A percentile compares a stretch with the other conserved stretches of the same genome.
These are phyloP conservation scores for Helicolenus hilgendorfi DNA, from an alignment of 2,797 vertebrate species.

Conservation along the genomic window DNA sequence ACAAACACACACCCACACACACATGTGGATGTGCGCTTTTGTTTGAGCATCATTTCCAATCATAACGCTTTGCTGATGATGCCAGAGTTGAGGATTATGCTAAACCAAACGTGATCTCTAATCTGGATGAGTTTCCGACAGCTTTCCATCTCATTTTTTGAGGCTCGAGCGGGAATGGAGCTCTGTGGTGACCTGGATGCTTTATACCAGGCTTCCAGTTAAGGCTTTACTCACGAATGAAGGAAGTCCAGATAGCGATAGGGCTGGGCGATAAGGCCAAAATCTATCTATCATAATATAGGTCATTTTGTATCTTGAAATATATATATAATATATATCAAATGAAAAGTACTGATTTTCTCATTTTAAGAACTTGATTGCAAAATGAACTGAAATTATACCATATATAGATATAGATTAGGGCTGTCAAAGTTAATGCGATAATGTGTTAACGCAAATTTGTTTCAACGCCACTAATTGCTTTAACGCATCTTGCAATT, in stretches of 20 bases:
- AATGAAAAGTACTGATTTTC: too few relatives aligned
- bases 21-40: conserved; percentile 34
- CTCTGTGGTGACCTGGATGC: conserved; percentile 49
- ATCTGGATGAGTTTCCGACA: conserved; percentile 68
- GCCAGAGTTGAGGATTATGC: conserved; percentile 71
- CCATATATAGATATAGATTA: too few relatives aligned
- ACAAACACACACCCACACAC: conserved; percentile 11
- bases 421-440: too few relatives aligned
- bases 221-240: conserved; percentile 40
- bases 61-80: conserved; percentile 48
- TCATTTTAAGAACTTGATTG: too few relatives aligned
- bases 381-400: too few relatives aligned
- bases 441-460: too few relatives aligned
- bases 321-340: too few relatives aligned
- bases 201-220: conserved; percentile 39
- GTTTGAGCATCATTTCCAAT: conserved; percentile 55
- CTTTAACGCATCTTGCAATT: too few relatives aligned
- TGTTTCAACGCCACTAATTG: too few relatives aligned
- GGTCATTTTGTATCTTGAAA: too few relatives aligned
- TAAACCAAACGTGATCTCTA: conserved; percentile 71
- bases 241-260: background rate
- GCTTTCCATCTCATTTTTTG: conserved; percentile 32
- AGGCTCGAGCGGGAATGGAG: conserved; percentile 30
- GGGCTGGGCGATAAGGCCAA: too few relatives aligned
- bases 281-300: too few relatives aligned